These are phyloP conservation scores for Spea bombifrons DNA, from an alignment of 2,113 vertebrate species.

Conservation along the genomic window DNA sequence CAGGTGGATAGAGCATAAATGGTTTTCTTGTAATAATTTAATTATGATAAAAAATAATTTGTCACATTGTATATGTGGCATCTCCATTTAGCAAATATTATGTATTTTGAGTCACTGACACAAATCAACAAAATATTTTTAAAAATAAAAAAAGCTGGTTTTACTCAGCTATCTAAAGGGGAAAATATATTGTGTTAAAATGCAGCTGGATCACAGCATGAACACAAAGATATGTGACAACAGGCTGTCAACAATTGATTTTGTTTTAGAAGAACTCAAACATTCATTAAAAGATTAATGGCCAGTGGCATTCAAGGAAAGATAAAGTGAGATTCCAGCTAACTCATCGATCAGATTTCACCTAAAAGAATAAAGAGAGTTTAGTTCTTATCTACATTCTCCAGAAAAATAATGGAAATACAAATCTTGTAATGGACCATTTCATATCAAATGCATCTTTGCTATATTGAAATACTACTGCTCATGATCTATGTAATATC, in stretches of 20 bases:
- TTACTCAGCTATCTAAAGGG: neutral
- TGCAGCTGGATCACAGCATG: neutral
- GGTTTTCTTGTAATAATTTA: too few species aligned
- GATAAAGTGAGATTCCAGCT: slow-evolving; percentile 41
- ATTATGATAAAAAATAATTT: too few species aligned
- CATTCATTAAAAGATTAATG: slow-evolving; percentile 40
- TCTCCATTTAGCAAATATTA: too few species aligned
- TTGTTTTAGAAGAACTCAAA: slow-evolving; percentile 34
- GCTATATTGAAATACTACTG: neutral
- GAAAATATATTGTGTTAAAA: neutral
- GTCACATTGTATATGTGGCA: too few species aligned
- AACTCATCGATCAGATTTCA: slow-evolving; percentile 37
- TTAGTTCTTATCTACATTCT: neutral
- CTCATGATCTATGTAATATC: neutral
- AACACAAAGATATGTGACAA: slow-evolving; percentile 1
- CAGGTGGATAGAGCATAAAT: too few species aligned
- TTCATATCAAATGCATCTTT: slow-evolving; percentile 5
- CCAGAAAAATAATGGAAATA: neutral
- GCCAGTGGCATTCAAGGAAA: slow-evolving; percentile 26
- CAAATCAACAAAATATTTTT: too few species aligned
- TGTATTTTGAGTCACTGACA: too few species aligned
- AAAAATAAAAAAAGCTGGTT: too few species aligned
- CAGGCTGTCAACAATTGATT: slow-evolving; percentile 5
- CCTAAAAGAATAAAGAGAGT: slow-evolving; percentile 25
- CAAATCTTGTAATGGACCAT: neutral